Base-by-base conservation (phyloP, 2,888 invertebrate species). In the Tubiluchus corallicola region DNA sequence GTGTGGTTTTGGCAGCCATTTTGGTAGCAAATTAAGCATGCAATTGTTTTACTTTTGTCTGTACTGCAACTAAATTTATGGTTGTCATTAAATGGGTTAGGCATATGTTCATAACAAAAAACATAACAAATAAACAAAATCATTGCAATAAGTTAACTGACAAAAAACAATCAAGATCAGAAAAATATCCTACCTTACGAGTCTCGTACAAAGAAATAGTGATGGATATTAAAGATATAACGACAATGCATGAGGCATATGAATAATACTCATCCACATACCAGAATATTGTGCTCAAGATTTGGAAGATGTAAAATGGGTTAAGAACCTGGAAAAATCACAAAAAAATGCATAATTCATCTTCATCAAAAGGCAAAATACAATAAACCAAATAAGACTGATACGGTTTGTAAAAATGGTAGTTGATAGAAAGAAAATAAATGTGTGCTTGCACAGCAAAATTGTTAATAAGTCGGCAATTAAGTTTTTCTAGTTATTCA, bases 221-320 rank as follows among this genome's bases (percentile, higher is more conserved):
- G 50, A 88, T 79, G 53, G 87, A 82, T 55, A 80, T 76, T 16
- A 76, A 71, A 0, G 85, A 82, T 78, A 88, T 84, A 1, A 77
- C 55, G 40, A 85, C 70, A 48, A 92, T 87, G 37, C 83, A 83
- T 15, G 77, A 69, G 17, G 88, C 87, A 62, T 88, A 92, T 59
- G 82, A 84, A 55, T 80, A 77, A 61, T 92, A 92, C 48, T 82
- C 75, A 58, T 92, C 90, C 3, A 77, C 71, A 46, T 83, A 74
- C 92, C 92, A 92, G 44, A 92, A 72, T 5, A 74, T 71, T 47
- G 54, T 82, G 40, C 88, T 87, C 66, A 85, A 83, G 51, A 88
- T 63, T 74, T 92, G 92, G 69, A 92, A 92, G 57, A 90, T 78
- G 68, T 92, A 92, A 69, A 90, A 92, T 2, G 92, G 90, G 65